Conservation (phyloP, 2,113 vertebrate species). For the Tachysurus vachellii region DNA sequence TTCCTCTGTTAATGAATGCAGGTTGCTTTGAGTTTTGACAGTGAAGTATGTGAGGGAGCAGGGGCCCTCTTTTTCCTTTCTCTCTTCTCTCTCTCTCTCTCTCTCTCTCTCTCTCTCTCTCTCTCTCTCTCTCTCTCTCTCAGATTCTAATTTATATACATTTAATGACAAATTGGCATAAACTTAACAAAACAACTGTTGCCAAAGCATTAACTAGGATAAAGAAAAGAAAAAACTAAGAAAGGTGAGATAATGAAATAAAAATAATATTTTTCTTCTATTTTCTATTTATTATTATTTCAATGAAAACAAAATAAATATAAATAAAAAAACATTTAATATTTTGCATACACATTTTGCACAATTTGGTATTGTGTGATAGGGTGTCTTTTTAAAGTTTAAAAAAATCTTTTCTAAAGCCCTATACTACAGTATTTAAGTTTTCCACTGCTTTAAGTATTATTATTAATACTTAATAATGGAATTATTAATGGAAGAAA, state of each 20-base stretch:
- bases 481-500: neutral
- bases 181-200: neutral
- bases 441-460: neutral
- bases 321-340: too few relatives aligned
- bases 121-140: neutral
- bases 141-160: neutral
- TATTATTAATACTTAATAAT: too few relatives aligned
- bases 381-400: neutral
- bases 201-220: neutral
- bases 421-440: neutral
- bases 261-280: neutral
- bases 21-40: constrained; percentile 70
- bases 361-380: neutral
- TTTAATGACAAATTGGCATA: neutral
- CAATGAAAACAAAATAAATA: too few relatives aligned
- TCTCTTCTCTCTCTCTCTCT: constrained; percentile 21
- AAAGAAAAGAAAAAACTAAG: neutral
- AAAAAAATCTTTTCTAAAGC: neutral
- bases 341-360: too few relatives aligned
- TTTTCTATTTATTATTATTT: too few relatives aligned
- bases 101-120: constrained; percentile 13
- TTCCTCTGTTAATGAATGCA: constrained; percentile 77
- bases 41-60: constrained; percentile 71
- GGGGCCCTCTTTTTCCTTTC: constrained; percentile 26
- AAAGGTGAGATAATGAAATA: neutral